These are phyloP conservation scores for Tragelaphus buxtoni DNA, from an alignment of 2,113 vertebrate species.

Conservation along the genomic window DNA sequence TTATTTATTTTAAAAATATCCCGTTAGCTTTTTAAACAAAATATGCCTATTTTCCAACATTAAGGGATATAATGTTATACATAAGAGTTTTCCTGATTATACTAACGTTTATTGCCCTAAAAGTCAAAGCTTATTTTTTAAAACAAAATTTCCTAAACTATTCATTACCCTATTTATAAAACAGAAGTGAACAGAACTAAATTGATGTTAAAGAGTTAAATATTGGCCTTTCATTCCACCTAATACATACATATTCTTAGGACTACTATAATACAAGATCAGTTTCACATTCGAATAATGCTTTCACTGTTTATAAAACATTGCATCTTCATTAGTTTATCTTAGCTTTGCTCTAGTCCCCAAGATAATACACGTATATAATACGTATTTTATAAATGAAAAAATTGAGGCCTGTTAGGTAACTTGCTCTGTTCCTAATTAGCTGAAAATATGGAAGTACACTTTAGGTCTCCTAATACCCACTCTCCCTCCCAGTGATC, in stretches of 20 bases:
- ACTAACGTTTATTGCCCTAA: conserved; percentile 1
- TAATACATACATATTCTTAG: neutral
- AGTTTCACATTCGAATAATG: neutral
- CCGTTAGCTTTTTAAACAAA: neutral
- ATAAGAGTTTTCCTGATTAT: neutral
- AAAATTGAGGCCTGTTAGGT: neutral
- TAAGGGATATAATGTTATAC: neutral
- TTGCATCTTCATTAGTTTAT: neutral
- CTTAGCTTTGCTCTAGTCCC: neutral
- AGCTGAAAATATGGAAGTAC: neutral
- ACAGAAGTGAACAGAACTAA: neutral
- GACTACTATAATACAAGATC: neutral
- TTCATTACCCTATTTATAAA: neutral
- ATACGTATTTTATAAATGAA: conserved; percentile 7
- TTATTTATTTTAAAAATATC: neutral
- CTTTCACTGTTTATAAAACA: conserved; percentile 28
- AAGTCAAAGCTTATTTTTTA: neutral
- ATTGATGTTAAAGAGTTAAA: neutral
- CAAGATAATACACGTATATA: neutral
- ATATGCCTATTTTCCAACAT: neutral
- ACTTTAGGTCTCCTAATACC: neutral
- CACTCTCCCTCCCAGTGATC: neutral
- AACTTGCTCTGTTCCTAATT: neutral
- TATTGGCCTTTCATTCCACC: neutral
- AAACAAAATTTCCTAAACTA: neutral